Percentiles rank a stretch among this genome's conserved stretches.
phyloP scores from a whole-genome alignment of 2,888 invertebrate genomes.

The Noctua fimbriata region DNA sequence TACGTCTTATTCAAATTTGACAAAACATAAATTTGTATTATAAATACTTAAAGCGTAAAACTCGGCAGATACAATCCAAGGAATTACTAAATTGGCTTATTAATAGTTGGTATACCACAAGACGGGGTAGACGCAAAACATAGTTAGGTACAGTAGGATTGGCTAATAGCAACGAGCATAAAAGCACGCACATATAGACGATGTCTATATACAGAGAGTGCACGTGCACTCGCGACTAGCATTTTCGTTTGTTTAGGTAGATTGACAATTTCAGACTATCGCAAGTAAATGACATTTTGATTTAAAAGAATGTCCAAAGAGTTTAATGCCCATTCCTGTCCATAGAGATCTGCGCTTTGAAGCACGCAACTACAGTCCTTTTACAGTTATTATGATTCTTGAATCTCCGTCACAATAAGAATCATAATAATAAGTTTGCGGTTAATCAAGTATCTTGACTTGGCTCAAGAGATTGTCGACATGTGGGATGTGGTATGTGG shows the following conservation, averaged over 20 bases:
- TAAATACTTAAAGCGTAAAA: constrained; percentile 55
- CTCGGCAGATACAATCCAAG: constrained; percentile 63
- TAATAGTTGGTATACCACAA: constrained; percentile 62
- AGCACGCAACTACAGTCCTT: not conserved
- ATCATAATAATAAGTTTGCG: no score
- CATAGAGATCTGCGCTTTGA: not conserved
- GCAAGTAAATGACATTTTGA: not conserved
- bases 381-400: not conserved
- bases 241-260: not conserved
- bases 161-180: not conserved
- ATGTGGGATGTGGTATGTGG: no score
- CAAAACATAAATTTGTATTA: constrained; percentile 50
- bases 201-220: not conserved
- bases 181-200: not conserved
- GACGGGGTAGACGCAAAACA: constrained; percentile 2
- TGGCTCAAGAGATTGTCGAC: no score
- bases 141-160: not conserved
- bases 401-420: no score
- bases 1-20: constrained; percentile 23
- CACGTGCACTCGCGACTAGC: no score
- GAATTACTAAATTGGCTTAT: constrained; percentile 67
- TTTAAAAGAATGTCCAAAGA: not conserved
- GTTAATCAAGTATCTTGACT: no score
- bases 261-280: not conserved
- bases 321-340: not conserved